These are phyloP conservation scores for Oreochromis niloticus DNA, from an alignment of 2,113 vertebrate genomes.

Conservation along the genomic window DNA sequence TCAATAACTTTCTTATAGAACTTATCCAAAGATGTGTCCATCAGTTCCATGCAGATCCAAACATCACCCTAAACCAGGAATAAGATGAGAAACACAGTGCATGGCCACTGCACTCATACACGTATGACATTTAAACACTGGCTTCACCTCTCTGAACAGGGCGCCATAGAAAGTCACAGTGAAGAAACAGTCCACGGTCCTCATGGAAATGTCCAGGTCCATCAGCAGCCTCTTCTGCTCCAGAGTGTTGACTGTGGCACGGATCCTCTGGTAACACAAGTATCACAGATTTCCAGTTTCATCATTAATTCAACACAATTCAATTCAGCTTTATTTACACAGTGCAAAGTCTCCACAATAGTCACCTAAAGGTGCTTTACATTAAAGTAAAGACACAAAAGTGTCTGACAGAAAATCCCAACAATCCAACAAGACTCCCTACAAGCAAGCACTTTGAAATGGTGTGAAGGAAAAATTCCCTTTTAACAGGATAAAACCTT, in stretches of 20 bases:
- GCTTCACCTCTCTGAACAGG: conserved; percentile 94
- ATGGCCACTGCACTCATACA: background rate
- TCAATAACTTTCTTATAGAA: conserved; percentile 98
- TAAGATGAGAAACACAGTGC: background rate
- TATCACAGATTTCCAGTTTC: background rate
- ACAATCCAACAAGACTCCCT: background rate
- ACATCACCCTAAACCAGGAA: conserved; percentile 83
- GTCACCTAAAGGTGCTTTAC: background rate
- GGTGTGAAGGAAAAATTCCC: background rate
- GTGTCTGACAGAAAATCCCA: background rate
- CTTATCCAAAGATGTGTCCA: conserved; percentile 98
- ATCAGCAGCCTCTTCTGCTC: conserved; percentile 98
- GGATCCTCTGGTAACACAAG: conserved; percentile 79
- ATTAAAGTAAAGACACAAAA: background rate
- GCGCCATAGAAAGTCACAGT: conserved; percentile 99
- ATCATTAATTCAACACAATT: background rate
- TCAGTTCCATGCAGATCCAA: conserved; percentile 99
- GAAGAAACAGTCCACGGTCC: conserved; percentile 95
- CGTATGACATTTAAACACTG: background rate
- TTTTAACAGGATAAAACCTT: background rate
- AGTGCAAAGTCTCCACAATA: background rate
- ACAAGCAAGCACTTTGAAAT: background rate
- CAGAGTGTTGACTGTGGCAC: conserved; percentile 95
- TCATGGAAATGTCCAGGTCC: conserved; percentile 98
- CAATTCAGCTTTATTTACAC: background rate